Conservation (phyloP, 2,113 vertebrate species). For the Echinops telfairi region DNA sequence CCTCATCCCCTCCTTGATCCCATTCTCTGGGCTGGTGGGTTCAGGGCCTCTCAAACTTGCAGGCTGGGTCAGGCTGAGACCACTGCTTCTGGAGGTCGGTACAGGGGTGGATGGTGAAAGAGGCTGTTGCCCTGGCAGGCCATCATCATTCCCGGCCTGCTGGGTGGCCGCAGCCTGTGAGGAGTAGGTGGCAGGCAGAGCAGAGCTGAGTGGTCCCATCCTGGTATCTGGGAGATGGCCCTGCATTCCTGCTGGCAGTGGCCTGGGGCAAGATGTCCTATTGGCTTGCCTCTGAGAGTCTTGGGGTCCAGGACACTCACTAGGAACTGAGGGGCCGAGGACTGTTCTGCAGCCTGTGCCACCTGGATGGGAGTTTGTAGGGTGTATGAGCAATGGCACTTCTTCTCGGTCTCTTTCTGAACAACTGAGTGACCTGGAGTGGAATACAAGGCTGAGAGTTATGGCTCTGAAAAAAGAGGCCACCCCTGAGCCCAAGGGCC, state of each 20-base stretch:
- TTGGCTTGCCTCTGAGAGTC: conserved; percentile 75
- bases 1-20: conserved; percentile 71
- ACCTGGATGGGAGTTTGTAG: conserved; percentile 65
- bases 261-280: conserved; percentile 77
- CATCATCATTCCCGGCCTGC: conserved; percentile 11
- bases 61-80: conserved; percentile 17
- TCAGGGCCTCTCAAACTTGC: conserved; percentile 67
- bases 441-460: conserved; percentile 22
- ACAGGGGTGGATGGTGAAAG: conserved; percentile 41
- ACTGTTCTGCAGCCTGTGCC: conserved; percentile 17
- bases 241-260: conserved; percentile 57
- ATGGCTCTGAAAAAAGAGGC: not conserved
- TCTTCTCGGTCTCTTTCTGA: conserved; percentile 81
- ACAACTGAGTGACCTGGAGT: conserved; percentile 79
- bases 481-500: not conserved
- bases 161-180: conserved; percentile 58
- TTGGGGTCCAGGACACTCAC: conserved; percentile 56
- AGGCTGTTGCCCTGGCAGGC: conserved; percentile 59
- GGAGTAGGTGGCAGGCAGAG: conserved; percentile 45
- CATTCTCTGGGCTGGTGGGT: conserved; percentile 72
- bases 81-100: not conserved
- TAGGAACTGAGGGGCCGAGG: fast-evolving
- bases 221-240: conserved; percentile 73
- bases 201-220: conserved; percentile 57
- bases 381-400: conserved; percentile 47